phyloP scores from a whole-genome alignment of 2,797 vertebrate genomes.

The Alouatta caraya region DNA sequence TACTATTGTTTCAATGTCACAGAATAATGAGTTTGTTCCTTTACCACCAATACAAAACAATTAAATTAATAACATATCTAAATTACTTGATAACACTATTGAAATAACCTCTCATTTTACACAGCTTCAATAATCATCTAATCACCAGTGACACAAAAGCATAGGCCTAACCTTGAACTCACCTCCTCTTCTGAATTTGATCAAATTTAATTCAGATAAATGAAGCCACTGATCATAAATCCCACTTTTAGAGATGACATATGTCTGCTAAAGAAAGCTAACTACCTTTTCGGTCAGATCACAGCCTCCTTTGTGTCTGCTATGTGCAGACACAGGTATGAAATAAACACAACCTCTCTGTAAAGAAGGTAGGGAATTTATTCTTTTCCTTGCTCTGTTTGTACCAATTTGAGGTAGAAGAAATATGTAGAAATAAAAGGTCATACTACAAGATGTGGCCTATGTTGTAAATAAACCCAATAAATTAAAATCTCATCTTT shows the following conservation, averaged over 20 bases:
- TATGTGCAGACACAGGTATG: background rate
- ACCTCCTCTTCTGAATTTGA: background rate
- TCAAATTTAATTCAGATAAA: slow-evolving; percentile 20
- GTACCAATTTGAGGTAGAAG: background rate
- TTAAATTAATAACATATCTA: background rate
- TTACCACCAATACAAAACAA: slow-evolving; percentile 38
- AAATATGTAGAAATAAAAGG: background rate
- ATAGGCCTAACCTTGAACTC: slow-evolving; percentile 17
- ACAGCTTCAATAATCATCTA: background rate
- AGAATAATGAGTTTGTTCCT: background rate
- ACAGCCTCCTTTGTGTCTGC: background rate
- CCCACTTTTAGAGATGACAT: background rate
- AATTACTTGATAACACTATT: background rate
- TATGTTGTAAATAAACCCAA: background rate
- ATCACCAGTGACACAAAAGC: background rate
- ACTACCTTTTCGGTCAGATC: background rate
- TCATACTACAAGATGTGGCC: background rate
- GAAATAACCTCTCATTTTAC: slow-evolving; percentile 7
- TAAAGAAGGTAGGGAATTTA: background rate
- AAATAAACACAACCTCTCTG: background rate
- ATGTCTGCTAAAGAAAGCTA: background rate
- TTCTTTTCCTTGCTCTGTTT: background rate
- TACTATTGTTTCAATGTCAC: background rate
- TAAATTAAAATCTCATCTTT: slow-evolving; percentile 12
- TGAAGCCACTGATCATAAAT: background rate